Evolutionary conservation across 2,113 vertebrate genomes (phyloP).

Genomic region (Pseudorasbora parva): DNA sequence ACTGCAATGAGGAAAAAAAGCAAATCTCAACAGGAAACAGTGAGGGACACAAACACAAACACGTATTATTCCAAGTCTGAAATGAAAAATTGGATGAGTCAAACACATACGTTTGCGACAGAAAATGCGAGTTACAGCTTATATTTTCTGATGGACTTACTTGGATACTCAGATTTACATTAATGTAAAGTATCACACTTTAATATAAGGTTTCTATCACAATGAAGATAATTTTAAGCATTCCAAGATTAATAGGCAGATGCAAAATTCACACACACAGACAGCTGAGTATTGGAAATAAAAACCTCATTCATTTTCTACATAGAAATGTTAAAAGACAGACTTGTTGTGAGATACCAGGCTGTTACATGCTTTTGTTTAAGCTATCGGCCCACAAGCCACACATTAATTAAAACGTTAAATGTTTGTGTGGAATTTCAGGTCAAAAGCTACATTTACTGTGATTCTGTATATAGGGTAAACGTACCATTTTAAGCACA

Average conservation of each 20-base stretch:
- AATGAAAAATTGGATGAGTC: neutral
- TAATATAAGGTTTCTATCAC: neutral
- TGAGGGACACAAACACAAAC: neutral
- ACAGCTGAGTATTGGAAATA: neutral
- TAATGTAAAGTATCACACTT: neutral
- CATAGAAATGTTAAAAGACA: no score
- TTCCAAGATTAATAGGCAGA: neutral
- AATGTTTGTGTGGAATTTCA: neutral
- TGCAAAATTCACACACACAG: neutral
- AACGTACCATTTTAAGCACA: no score
- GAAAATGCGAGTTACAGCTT: neutral
- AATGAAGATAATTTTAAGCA: no score
- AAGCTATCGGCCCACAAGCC: no score
- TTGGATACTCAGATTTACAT: neutral
- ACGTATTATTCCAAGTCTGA: no score
- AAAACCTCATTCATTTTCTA: neutral
- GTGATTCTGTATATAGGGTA: no score
- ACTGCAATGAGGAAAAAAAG: neutral
- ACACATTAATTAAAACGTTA: no score
- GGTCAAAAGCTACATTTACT: neutral
- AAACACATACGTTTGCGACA: neutral
- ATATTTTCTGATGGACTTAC: neutral
- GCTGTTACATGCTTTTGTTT: no score
- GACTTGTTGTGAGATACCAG: no score
- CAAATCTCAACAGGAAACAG: constrained; percentile 17